Percentiles rank a stretch among this genome's conserved stretches.
Conservation (phyloP, 2,113 vertebrate genomes). For the Labeo rohita region DNA sequence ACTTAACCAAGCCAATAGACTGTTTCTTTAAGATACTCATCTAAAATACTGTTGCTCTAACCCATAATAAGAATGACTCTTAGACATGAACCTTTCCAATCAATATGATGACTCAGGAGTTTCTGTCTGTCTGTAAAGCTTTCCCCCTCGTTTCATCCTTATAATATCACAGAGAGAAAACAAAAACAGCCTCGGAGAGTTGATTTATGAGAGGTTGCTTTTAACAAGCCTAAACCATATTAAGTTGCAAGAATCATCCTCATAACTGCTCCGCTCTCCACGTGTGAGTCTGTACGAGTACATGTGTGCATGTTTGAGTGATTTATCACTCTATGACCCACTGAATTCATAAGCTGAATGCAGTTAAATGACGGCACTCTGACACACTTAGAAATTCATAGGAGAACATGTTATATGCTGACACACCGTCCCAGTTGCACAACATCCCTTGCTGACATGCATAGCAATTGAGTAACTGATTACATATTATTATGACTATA, state of each 20-base stretch:
- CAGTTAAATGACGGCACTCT: neutral
- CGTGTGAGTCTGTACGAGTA: neutral
- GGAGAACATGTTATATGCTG: neutral
- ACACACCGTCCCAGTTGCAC: neutral
- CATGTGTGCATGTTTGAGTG: slow-evolving; percentile 39
- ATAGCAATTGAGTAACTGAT: neutral
- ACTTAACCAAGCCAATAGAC: slow-evolving; percentile 24
- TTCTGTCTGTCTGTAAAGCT: slow-evolving; percentile 24
- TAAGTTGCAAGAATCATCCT: slow-evolving; percentile 73
- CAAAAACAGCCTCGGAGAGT: slow-evolving; percentile 68
- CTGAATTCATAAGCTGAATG: slow-evolving; percentile 11
- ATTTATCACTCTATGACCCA: slow-evolving; percentile 67
- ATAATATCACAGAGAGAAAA: slow-evolving; percentile 60
- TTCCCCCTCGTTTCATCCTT: neutral
- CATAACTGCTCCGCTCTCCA: slow-evolving; percentile 64
- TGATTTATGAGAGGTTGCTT: slow-evolving; percentile 73
- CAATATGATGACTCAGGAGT: slow-evolving; percentile 60
- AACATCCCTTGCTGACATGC: neutral
- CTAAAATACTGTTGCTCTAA: slow-evolving; percentile 8
- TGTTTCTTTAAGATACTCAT: slow-evolving; percentile 28
- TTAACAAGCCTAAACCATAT: slow-evolving; percentile 71
- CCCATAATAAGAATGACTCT: slow-evolving; percentile 7
- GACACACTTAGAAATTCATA: slow-evolving; percentile 10
- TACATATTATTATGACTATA: neutral
- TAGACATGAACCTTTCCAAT: slow-evolving; percentile 56